Evolutionary conservation across 2,888 invertebrate species (phyloP).

Genomic region (Drosophila peninsularis): DNA sequence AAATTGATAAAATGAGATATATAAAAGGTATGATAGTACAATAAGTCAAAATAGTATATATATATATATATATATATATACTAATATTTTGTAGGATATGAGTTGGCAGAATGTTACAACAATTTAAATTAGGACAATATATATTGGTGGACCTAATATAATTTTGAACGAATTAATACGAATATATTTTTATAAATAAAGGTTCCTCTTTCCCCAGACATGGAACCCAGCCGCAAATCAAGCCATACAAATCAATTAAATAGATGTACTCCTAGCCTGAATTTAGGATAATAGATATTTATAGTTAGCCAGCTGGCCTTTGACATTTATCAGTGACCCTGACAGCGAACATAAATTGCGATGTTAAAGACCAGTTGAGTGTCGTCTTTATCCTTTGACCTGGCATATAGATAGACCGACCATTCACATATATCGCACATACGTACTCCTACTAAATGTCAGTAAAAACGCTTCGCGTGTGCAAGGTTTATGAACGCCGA

Average conservation of each 20-base stretch:
- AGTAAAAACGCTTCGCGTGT: conserved; percentile 47
- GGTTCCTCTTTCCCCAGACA: not conserved
- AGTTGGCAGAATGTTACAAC: not conserved
- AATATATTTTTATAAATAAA: not conserved
- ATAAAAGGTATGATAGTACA: too few species aligned
- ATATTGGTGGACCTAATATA: not conserved
- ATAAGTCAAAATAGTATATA: too few species aligned
- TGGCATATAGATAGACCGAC: conserved; percentile 3
- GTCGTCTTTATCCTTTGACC: conserved; percentile 2
- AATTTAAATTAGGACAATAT: not conserved
- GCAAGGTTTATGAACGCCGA: conserved; percentile 30
- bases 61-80: too few species aligned
- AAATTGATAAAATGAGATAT: too few species aligned
- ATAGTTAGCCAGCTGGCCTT: conserved; percentile 17
- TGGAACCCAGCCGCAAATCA: not conserved
- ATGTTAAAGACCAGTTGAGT: conserved; percentile 29
- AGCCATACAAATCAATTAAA: conserved; percentile 20
- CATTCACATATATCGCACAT: conserved; percentile 18
- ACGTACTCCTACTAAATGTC: conserved; percentile 26
- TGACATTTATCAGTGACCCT: conserved; percentile 29
- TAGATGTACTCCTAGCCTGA: not conserved
- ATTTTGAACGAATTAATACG: not conserved
- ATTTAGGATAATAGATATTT: conserved; percentile 40
- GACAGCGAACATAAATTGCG: conserved; percentile 45
- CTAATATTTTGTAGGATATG: too few species aligned